These are phyloP conservation scores for Lordiphosa andalusiaca DNA, from an alignment of 2,888 invertebrate genomes.

Conservation along the genomic window DNA sequence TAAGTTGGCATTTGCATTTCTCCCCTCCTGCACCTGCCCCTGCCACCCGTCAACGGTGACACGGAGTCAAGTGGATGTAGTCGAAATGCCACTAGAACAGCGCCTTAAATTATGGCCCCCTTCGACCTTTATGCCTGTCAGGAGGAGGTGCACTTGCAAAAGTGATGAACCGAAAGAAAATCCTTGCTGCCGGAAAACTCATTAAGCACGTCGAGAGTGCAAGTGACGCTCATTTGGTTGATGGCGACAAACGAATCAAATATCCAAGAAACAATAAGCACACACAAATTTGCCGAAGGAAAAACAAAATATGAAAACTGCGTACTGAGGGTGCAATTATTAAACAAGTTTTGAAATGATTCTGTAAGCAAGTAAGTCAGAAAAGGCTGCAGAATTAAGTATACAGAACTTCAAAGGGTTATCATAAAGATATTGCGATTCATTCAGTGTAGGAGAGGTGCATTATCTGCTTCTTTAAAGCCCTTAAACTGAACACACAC, in stretches of 20 bases:
- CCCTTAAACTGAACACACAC: too few species aligned
- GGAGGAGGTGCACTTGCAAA: conserved; percentile 61
- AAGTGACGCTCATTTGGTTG: conserved; percentile 43
- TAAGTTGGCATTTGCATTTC: conserved; percentile 78
- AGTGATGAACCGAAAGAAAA: conserved; percentile 74
- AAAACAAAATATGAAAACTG: conserved; percentile 10
- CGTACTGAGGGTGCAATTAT: conserved; percentile 4
- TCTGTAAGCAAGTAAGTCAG: too few species aligned
- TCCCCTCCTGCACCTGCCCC: conserved; percentile 3
- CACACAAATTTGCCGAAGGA: conserved; percentile 46
- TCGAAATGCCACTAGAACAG: conserved; percentile 67
- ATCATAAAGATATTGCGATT: too few species aligned
- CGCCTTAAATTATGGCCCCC: conserved; percentile 64
- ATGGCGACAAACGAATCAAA: conserved; percentile 61
- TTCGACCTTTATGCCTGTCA: not conserved
- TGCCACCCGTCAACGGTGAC: conserved; percentile 10
- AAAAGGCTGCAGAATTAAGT: too few species aligned
- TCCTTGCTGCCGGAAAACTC: conserved; percentile 57
- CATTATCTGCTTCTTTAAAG: too few species aligned
- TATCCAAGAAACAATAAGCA: conserved; percentile 61
- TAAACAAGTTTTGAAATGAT: not conserved
- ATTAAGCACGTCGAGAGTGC: conserved; percentile 68
- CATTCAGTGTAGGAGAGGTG: too few species aligned
- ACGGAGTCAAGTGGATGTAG: conserved; percentile 65
- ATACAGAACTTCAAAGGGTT: too few species aligned